These are phyloP conservation scores for Emmelina monodactyla DNA, from an alignment of 2,888 invertebrate genomes.

Conservation along the genomic window DNA sequence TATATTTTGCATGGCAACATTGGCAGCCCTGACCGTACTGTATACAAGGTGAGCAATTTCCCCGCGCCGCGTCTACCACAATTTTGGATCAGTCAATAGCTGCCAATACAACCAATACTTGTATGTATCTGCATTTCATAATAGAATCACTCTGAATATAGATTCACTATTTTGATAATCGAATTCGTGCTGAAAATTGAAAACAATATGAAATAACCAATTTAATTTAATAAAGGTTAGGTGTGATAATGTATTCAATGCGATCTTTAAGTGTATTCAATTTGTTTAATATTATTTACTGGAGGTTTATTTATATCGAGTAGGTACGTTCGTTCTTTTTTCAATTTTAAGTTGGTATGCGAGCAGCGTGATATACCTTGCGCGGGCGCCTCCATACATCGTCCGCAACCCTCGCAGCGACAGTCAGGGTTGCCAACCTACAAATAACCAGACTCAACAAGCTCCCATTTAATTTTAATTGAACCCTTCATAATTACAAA, in stretches of 20 bases:
- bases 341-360: too few species aligned
- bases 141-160: constrained; percentile 22
- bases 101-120: too few species aligned
- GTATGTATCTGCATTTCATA: constrained; percentile 20
- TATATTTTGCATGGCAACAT: background rate
- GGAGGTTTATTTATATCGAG: too few species aligned
- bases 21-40: background rate
- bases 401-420: constrained; percentile 44
- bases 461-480: constrained; percentile 51
- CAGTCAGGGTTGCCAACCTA: constrained; percentile 56
- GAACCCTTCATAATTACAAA: constrained; percentile 36
- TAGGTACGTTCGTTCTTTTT: too few species aligned
- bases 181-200: constrained; percentile 23
- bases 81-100: constrained; percentile 1
- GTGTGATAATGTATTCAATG: background rate
- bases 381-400: constrained; percentile 55
- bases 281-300: too few species aligned
- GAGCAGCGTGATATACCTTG: constrained; percentile 46
- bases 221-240: background rate
- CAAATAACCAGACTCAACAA: constrained; percentile 40
- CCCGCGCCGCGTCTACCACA: constrained; percentile 19
- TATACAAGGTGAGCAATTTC: constrained; percentile 23
- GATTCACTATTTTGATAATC: constrained; percentile 39
- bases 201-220: constrained; percentile 7
- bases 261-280: too few species aligned